Percentiles rank a stretch among this genome's conserved stretches.
These are phyloP conservation scores for Apodemus speciosus DNA, from an alignment of 2,113 vertebrate genomes.

Conservation along the genomic window DNA sequence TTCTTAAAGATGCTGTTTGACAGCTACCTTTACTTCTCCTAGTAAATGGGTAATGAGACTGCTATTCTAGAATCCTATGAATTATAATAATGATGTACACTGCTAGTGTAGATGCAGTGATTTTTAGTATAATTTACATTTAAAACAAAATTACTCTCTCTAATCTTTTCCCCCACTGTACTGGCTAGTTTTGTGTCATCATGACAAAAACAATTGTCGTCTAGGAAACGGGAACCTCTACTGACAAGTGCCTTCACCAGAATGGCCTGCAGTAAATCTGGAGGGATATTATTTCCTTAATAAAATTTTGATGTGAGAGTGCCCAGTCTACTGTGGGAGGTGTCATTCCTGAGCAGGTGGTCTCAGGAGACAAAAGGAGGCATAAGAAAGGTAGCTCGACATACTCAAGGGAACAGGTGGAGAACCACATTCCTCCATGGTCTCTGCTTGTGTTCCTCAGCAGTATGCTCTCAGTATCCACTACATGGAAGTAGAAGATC, in stretches of 20 bases:
- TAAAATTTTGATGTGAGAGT: neutral
- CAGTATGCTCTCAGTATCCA: neutral
- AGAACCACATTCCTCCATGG: neutral
- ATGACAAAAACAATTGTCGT: neutral
- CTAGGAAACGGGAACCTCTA: neutral
- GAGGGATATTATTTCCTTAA: neutral
- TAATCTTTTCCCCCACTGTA: neutral
- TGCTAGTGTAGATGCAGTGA: neutral
- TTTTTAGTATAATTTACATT: neutral
- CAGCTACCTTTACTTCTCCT: neutral
- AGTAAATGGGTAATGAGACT: neutral
- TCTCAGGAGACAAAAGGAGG: neutral
- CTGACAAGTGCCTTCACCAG: neutral
- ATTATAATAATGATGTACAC: neutral
- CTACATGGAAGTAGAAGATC: neutral
- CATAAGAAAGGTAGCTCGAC: neutral
- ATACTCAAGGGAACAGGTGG: neutral
- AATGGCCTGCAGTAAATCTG: neutral
- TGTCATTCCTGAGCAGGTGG: neutral
- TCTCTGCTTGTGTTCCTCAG: neutral
- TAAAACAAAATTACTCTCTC: neutral
- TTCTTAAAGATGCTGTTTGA: neutral
- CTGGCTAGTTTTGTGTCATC: neutral
- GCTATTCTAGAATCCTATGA: neutral
- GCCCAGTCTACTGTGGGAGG: neutral